A percentile compares a stretch with the other conserved stretches of the same genome.
Evolutionary conservation across 2,888 invertebrate species (phyloP).

Genomic region (Polydrusus tereticollis): DNA sequence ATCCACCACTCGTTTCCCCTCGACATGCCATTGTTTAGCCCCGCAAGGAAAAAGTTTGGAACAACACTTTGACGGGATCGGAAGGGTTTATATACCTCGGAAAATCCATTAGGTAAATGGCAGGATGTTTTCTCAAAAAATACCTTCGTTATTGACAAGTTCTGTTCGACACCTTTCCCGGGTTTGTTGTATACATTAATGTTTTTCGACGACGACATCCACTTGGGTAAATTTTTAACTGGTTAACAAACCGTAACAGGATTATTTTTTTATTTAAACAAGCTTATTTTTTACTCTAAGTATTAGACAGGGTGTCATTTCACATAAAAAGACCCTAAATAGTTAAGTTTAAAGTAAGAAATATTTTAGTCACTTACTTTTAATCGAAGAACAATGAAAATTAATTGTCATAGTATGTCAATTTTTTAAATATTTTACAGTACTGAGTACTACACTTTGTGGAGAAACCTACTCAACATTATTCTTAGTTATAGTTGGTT

Average conservation of each 20-base stretch:
- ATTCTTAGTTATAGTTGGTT: too few species aligned
- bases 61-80: slow-evolving; percentile 28
- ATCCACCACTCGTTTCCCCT: not conserved
- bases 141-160: slow-evolving; percentile 31
- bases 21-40: not conserved
- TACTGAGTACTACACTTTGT: too few species aligned
- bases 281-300: not conserved
- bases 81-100: slow-evolving; percentile 32
- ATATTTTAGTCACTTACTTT: too few species aligned
- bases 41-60: slow-evolving; percentile 17
- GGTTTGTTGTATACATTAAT: slow-evolving; percentile 14
- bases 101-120: slow-evolving; percentile 38
- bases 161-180: slow-evolving; percentile 26
- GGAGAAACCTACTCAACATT: too few species aligned
- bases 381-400: too few species aligned
- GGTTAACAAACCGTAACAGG: not conserved
- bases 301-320: too few species aligned
- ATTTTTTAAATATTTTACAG: too few species aligned
- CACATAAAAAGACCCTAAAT: too few species aligned
- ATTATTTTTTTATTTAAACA: not conserved
- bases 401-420: too few species aligned
- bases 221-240: not conserved
- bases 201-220: not conserved
- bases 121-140: slow-evolving; percentile 33
- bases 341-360: too few species aligned